These are phyloP conservation scores for Metellina segmentata DNA, from an alignment of 2,888 invertebrate species.

Conservation along the genomic window DNA sequence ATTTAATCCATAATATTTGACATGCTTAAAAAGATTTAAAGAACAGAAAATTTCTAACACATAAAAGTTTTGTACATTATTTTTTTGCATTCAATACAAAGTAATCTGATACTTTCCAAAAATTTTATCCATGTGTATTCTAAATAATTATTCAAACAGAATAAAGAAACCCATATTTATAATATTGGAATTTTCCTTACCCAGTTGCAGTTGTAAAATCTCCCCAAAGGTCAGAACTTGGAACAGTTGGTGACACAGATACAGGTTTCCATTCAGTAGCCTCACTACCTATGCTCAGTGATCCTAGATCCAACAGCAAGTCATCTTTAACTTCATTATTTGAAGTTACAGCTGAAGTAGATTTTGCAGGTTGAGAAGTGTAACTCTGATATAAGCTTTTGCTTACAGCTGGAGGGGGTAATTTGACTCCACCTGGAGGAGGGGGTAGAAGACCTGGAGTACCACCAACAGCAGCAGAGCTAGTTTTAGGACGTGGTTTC, in stretches of 20 bases:
- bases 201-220: conserved; percentile 68
- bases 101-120: background rate
- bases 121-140: background rate
- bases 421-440: conserved; percentile 90
- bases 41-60: background rate
- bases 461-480: conserved; percentile 82
- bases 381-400: conserved; percentile 82
- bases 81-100: background rate
- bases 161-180: background rate
- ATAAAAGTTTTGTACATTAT: background rate
- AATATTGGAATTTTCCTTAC: conserved; percentile 44
- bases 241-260: conserved; percentile 39
- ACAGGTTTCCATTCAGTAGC: conserved; percentile 17
- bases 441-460: conserved; percentile 85
- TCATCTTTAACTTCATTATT: conserved; percentile 7
- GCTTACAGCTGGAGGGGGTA: conserved; percentile 91
- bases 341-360: background rate
- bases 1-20: background rate
- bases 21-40: background rate
- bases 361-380: conserved; percentile 11
- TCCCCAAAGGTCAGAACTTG: conserved; percentile 71
- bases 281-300: conserved; percentile 13
- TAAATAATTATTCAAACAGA: background rate
- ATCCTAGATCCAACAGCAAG: conserved; percentile 66
- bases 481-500: conserved; percentile 85